phyloP scores from a whole-genome alignment of 2,113 vertebrate genomes.

The Rostratula benghalensis region DNA sequence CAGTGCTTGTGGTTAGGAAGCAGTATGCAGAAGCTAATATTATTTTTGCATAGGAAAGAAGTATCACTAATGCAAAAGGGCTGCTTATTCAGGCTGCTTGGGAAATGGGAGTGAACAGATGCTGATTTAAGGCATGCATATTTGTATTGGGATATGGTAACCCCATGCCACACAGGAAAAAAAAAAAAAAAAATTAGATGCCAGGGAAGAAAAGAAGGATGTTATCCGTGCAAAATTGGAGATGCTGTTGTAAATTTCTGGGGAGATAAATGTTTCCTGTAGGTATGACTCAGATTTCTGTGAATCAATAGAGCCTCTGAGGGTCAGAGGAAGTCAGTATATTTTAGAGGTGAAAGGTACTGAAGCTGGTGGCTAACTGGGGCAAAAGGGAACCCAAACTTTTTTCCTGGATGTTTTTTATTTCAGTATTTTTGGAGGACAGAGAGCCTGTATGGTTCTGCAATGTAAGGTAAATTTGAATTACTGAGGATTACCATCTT shows the following conservation, averaged over 20 bases:
- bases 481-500: not conserved
- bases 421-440: accelerated
- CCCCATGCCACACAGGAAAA: not conserved
- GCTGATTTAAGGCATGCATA: not conserved
- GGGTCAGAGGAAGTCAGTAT: not conserved
- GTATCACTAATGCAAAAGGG: not conserved
- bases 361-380: not conserved
- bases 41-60: not conserved
- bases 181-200: accelerated
- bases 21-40: not conserved
- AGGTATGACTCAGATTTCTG: slow-evolving; percentile 40
- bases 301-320: slow-evolving; percentile 12
- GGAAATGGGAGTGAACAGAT: not conserved
- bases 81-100: not conserved
- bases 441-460: not conserved
- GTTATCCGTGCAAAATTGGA: not conserved
- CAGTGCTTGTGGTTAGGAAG: not conserved
- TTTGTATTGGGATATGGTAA: not conserved
- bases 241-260: not conserved
- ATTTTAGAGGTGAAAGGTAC: slow-evolving; percentile 16
- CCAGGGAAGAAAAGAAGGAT: not conserved
- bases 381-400: not conserved
- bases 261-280: slow-evolving; percentile 15
- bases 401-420: not conserved
- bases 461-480: not conserved